Percentiles rank a stretch among this genome's conserved stretches.
phyloP scores from a whole-genome alignment of 2,113 vertebrate species.

The Upupa epops region DNA sequence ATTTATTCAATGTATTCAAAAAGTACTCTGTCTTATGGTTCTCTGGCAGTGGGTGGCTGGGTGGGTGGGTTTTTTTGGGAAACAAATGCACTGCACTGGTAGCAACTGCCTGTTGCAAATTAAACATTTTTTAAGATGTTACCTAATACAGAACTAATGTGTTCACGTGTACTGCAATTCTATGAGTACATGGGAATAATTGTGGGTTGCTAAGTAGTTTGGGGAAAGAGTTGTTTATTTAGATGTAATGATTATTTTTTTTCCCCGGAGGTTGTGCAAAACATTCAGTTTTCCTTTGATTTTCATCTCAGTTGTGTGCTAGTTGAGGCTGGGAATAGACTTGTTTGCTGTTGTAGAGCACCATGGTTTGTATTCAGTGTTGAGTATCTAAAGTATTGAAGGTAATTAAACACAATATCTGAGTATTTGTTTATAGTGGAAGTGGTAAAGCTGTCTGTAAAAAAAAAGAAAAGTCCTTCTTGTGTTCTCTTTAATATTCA shows the following conservation, averaged over 20 bases:
- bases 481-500: background rate
- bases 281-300: background rate
- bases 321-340: background rate
- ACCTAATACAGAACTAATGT: background rate
- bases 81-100: background rate
- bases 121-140: background rate
- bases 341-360: background rate
- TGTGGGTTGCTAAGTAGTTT: background rate
- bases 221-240: background rate
- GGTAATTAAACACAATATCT: background rate
- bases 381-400: background rate
- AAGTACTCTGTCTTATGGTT: background rate
- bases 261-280: background rate
- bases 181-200: background rate
- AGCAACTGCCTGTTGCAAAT: conserved; percentile 5
- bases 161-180: background rate
- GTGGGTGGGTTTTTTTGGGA: background rate
- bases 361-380: background rate
- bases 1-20: background rate
- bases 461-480: background rate
- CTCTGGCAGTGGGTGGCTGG: background rate
- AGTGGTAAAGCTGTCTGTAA: background rate
- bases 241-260: background rate
- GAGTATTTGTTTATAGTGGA: background rate
- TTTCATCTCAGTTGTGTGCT: background rate